Evolutionary conservation across 1,140 invertebrate species (phyloP).

Genomic region (Mercenaria mercenaria): DNA sequence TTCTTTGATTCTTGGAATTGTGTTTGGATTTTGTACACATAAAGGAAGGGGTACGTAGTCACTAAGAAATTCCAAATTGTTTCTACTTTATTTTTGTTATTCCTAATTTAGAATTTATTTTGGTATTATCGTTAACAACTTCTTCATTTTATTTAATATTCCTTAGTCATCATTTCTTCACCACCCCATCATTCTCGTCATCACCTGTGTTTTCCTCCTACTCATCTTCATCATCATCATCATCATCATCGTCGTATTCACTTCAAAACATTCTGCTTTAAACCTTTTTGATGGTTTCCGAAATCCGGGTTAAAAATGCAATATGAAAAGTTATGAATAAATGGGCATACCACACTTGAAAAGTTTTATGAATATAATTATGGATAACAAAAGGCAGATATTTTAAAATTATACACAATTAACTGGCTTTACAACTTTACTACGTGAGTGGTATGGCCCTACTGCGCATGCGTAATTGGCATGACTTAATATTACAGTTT

Average conservation of each 20-base stretch:
- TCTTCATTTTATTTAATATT: too few relatives aligned
- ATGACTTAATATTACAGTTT: neutral
- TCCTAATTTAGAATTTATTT: neutral
- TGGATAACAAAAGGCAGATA: too few relatives aligned
- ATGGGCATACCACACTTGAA: too few relatives aligned
- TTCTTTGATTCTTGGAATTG: neutral
- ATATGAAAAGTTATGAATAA: too few relatives aligned
- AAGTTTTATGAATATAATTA: too few relatives aligned
- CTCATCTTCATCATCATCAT: constrained; percentile 5
- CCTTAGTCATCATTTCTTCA: too few relatives aligned
- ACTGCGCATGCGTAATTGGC: constrained; percentile 7
- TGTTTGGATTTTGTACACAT: constrained; percentile 31
- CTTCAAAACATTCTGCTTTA: too few relatives aligned
- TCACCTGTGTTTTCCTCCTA: neutral
- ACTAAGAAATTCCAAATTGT: too few relatives aligned
- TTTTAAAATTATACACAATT: neutral
- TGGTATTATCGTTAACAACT: too few relatives aligned
- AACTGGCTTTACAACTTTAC: neutral
- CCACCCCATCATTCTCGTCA: neutral
- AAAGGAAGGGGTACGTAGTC: constrained; percentile 34
- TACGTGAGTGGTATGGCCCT: neutral
- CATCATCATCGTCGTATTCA: too few relatives aligned
- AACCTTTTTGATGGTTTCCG: too few relatives aligned
- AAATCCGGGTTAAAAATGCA: too few relatives aligned
- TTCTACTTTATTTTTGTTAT: neutral